Conservation (phyloP, 2,797 vertebrate species). For the Helarctos malayanus region DNA sequence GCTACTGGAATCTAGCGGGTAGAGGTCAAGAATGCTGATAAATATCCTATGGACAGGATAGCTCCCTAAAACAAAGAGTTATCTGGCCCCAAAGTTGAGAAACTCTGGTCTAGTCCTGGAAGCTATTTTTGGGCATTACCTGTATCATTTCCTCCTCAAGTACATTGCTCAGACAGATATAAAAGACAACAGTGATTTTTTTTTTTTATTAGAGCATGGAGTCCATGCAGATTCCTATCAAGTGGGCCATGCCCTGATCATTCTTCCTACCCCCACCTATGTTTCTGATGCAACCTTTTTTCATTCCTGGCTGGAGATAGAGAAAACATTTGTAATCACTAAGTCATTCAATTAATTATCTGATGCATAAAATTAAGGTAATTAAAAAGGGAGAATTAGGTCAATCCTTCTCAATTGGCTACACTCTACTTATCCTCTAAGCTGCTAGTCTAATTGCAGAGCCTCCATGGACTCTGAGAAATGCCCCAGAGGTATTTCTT, state of each 20-base stretch:
- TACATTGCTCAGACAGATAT: background rate
- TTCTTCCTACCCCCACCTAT: background rate
- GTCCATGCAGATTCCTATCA: background rate
- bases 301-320: background rate
- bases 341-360: conserved; percentile 70
- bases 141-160: background rate
- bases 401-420: conserved; percentile 67
- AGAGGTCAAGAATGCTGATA: background rate
- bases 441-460: conserved; percentile 30
- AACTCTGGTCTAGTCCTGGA: background rate
- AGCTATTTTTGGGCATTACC: background rate
- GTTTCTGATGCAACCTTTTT: conserved; percentile 52
- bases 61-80: background rate
- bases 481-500: background rate
- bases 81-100: background rate
- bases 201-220: background rate
- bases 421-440: conserved; percentile 57
- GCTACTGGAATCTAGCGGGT: background rate
- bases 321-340: conserved; percentile 54
- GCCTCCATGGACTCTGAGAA: conserved; percentile 31
- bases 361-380: conserved; percentile 69
- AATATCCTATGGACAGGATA: background rate
- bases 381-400: conserved; percentile 72
- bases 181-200: background rate
- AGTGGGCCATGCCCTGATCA: background rate